A percentile compares a stretch with the other conserved stretches of the same genome.
Evolutionary conservation across 2,888 invertebrate genomes (phyloP).

Genomic region (Folsomia candida): DNA sequence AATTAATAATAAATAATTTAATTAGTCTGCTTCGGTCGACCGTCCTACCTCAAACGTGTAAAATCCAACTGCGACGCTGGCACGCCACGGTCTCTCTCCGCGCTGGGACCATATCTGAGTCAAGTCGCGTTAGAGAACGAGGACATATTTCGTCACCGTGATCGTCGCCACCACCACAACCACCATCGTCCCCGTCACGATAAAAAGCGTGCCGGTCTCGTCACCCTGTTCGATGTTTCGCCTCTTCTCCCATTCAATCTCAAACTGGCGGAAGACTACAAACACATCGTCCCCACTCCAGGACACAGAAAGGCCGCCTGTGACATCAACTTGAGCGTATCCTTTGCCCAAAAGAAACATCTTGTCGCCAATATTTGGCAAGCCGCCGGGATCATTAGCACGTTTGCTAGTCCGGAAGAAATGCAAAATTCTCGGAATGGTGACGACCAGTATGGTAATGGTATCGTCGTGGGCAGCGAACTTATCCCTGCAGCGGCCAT

Average conservation of each 20-base stretch:
- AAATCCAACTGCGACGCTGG: conserved; percentile 65
- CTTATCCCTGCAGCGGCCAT: conserved; percentile 44
- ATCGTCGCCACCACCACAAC: too few species aligned
- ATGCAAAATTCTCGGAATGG: background rate
- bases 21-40: conserved; percentile 82
- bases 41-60: conserved; percentile 65
- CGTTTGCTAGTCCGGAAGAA: conserved; percentile 24
- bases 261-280: conserved; percentile 77
- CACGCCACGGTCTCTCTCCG: conserved; percentile 76
- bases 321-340: conserved; percentile 33
- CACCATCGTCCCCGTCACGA: conserved; percentile 36
- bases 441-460: conserved; percentile 1
- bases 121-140: conserved; percentile 46
- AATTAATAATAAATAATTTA: too few species aligned
- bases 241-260: conserved; percentile 75
- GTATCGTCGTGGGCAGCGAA: conserved; percentile 34
- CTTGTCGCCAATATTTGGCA: conserved; percentile 43
- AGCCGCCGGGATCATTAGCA: conserved; percentile 40
- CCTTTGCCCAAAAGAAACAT: conserved; percentile 26
- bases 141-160: too few species aligned
- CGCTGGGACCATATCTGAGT: conserved; percentile 59
- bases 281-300: conserved; percentile 35
- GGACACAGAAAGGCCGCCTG: conserved; percentile 30
- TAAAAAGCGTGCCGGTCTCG: conserved; percentile 60
- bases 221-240: conserved; percentile 71